Conservation (phyloP, 2,888 invertebrate genomes). For the Drosophila neonasuta region DNA sequence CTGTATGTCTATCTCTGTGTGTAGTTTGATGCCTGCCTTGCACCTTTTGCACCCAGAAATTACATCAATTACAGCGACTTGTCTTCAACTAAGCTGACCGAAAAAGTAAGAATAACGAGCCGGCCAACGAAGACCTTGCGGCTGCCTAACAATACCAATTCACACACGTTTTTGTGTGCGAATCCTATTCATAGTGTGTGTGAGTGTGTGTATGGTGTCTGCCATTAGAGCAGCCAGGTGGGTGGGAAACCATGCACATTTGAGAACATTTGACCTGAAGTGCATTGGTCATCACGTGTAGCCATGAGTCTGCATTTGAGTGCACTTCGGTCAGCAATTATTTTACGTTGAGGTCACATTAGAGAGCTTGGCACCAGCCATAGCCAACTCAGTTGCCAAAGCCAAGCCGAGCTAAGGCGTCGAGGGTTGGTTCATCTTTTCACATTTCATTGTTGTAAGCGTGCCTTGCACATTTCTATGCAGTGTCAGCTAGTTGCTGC, state of each 20-base stretch:
- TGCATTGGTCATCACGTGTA: constrained; percentile 77
- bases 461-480: not conserved
- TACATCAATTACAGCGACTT: constrained; percentile 74
- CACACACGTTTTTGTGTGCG: constrained; percentile 35
- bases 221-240: constrained; percentile 4
- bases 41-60: constrained; percentile 64
- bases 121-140: constrained; percentile 52
- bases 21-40: constrained; percentile 69
- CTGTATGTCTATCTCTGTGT: constrained; percentile 44
- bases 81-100: constrained; percentile 68
- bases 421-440: constrained; percentile 38
- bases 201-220: constrained; percentile 8
- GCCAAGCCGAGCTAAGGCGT: constrained; percentile 4
- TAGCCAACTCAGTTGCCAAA: constrained; percentile 54
- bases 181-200: not conserved
- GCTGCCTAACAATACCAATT: constrained; percentile 55
- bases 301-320: constrained; percentile 78
- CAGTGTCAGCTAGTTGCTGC: not conserved
- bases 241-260: constrained; percentile 44
- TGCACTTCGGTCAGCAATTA: constrained; percentile 80
- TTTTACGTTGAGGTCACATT: constrained; percentile 79
- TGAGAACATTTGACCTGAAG: constrained; percentile 73
- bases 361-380: constrained; percentile 61
- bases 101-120: constrained; percentile 75
- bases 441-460: not conserved